These are phyloP conservation scores for Actenoides hombroni DNA, from an alignment of 2,113 vertebrate genomes.

Conservation along the genomic window DNA sequence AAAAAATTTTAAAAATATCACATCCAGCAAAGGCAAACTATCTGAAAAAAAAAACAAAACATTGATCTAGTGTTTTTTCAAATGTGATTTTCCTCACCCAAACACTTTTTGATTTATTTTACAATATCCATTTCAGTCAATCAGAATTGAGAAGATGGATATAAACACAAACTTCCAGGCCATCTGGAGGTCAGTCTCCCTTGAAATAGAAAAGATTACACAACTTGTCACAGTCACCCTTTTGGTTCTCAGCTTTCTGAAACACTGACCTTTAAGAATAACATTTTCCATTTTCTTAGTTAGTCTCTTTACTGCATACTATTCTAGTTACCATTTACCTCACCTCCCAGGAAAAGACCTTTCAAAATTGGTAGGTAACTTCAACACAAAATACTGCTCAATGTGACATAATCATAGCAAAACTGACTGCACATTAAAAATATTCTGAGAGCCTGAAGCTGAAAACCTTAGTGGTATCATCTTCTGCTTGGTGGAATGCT, in stretches of 20 bases:
- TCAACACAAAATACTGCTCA: neutral
- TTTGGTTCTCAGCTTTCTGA: neutral
- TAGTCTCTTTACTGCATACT: neutral
- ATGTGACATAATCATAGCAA: neutral
- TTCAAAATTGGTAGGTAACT: neutral
- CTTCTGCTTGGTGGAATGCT: neutral
- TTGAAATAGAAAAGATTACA: constrained; percentile 9
- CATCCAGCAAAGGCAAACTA: neutral
- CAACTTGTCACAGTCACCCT: neutral
- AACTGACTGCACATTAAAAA: neutral
- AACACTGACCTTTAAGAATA: neutral
- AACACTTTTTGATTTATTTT: neutral
- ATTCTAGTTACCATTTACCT: neutral
- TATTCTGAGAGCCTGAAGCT: neutral
- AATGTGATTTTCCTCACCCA: neutral
- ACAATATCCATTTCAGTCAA: neutral
- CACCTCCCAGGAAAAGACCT: neutral
- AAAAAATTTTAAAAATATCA: neutral
- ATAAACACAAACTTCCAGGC: neutral
- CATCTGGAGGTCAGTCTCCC: neutral
- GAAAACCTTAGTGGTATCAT: neutral
- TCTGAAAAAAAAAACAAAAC: neutral
- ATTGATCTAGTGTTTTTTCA: neutral
- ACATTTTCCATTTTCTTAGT: constrained; percentile 4
- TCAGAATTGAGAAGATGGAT: neutral